Evolutionary conservation across 2,888 invertebrate species (phyloP), one percentile per base, ranked within the genome.

Genomic region (Rhimphoctona megacephalus): DNA sequence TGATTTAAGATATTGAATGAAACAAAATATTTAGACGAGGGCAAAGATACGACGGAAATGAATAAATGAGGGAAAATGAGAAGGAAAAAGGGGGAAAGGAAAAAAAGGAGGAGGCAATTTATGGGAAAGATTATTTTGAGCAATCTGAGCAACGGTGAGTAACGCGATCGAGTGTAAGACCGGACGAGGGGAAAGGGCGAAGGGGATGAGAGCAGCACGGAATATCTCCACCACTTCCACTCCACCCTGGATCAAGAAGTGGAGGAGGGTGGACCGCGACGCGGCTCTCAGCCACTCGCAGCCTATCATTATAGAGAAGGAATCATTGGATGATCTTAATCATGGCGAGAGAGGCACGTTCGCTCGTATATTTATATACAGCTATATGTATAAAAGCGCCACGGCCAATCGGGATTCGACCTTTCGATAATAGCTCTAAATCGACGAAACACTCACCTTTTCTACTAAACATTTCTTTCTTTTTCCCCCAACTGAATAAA

Each of bases 251-350:
- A 57, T 25, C 25, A 25, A 57, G 25, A 30, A 22, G n/a, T 86
- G 86, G 87, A 64, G 72, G 33, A 52, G 69, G 73, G 82, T 72
- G 69, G 66, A 54, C 36, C 76, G 64, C 85, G 79, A 89, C 89
- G 90, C 90, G 90, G 89, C 90, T 89, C 91, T 85, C 88, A 73
- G 73, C 86, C 83, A 79, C 85, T 88, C 88, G 90, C 87, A 91
- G 92, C 92, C 94, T 93, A 93, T 94, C 94, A 94, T 94, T 94
- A 94, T 93, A 94, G 93, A 94, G 94, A 94, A 94, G 93, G 92
- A 94, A 94, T 94, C 94, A 94, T 94, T 94, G 94, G 94, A 94
- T 94, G 94, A 93, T 94, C 94, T 94, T 94, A 94, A 94, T 94
- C 94, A 94, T 93, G 93, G 85, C 93, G 92, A 94, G 92, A 73